Base-by-base conservation (phyloP, 2,797 vertebrate species). In the Coregonus ussuriensis region DNA sequence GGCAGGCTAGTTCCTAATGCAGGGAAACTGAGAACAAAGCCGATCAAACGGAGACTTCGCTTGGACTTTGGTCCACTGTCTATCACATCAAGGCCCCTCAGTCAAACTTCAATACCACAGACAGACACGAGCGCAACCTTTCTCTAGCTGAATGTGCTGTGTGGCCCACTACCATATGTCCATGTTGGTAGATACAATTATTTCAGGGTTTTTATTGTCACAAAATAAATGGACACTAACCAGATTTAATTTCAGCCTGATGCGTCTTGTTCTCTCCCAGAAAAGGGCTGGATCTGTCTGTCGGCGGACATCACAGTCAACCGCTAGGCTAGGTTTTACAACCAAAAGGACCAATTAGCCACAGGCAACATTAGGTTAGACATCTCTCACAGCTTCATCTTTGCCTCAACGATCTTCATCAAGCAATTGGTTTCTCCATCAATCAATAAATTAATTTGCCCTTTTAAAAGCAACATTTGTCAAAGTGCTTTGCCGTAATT, bases 21-120 rank as follows among this genome's bases (percentile, higher is more conserved):
- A 68, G 77, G 33, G 25, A 76, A 84, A 69, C 41, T 11, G 41
- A 47, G 41, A 47, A 9, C 9, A 47, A 47, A 47, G 41, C 41
- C 41, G 3, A 2, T 13, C 41, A 0, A 47, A 47, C 41, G 9
- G 16, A 62, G 18, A 18, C 29, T 51, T 62, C 53, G n/a, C 35
- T 31, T 83, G 80, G 87, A 86, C 84, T 82, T 83, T 81, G 83
- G 53, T 77, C 77, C 71, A 78, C 77, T 33, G 31, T 33, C 31
- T 13, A 47, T 47, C 41, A 80, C 77, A 79, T 81, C 73, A 70
- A 70, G 74, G 75, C 53, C 54, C 77, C 77, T 54, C 11, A 79
- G 54, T 71, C 81, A 82, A 77, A 83, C 41, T 11, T 47, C 41
- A 13, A 11, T 47, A 47, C 41, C 41, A 65, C 41, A 79, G 71